Base-by-base conservation (phyloP, 1,140 invertebrate genomes). In the Coptotermes formosanus region DNA sequence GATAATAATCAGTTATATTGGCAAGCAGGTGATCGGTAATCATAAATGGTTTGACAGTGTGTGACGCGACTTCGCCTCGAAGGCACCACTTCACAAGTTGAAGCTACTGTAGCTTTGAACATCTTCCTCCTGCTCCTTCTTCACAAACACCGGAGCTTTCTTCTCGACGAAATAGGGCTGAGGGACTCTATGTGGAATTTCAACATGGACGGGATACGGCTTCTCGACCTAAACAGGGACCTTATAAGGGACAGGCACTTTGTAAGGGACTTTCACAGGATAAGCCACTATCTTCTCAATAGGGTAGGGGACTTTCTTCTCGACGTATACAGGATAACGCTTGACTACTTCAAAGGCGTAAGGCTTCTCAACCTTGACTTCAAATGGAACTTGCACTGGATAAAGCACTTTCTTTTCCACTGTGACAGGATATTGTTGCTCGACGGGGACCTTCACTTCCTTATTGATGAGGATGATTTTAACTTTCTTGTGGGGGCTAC, bases 351-450 rank as follows among this genome's bases (percentile, higher is more conserved):
- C 64, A 25, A 75, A n/a, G 25, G 64, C n/a, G 7, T 75, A 75
- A 12, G 64, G 64, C 25, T 75, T 75, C 64, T 75, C 64, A 30
- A 75, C 64, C n/a, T 75, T 75, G n/a, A 75, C 64, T 75, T 75
- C 64, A 6, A 75, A 3, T 30, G 64, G 64, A 1, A 75, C 25
- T 25, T 75, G n/a, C 1, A 75, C 64, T 4, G 64, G 64, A 25
- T 75, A 75, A 30, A n/a, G 64, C 0, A 75, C 64, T 6, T 75
- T 75, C 64, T 75, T 75, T 25, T 75, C 64, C 2, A 75, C 64
- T 1, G 64, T 75, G 3, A 75, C 64, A 75, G 64, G 64, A 25
- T 75, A 75, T 0, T n/a, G 64, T 12, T 75, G 30, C n/a, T 75
- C 64, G 9, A 75, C 64, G 0, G 64, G 64, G 64, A 75, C 64